phyloP scores from a whole-genome alignment of 2,113 vertebrate genomes.

The Pygoscelis adeliae region DNA sequence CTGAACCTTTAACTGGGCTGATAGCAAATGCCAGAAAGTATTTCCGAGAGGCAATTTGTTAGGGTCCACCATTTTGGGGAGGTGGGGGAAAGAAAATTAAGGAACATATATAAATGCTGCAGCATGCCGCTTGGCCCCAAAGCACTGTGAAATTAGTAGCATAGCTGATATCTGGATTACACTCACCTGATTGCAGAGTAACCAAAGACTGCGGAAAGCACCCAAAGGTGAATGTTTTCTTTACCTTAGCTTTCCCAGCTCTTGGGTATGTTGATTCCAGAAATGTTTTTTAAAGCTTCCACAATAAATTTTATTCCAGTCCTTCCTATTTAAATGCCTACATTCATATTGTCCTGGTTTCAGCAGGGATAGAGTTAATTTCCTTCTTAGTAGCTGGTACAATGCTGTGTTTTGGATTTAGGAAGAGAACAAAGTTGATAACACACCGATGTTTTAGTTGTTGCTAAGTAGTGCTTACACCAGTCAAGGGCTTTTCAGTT shows the following conservation, averaged over 20 bases:
- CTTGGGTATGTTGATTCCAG: background rate
- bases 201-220: background rate
- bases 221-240: background rate
- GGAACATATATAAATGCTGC: background rate
- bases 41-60: background rate
- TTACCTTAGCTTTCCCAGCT: background rate
- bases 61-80: background rate
- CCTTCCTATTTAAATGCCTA: background rate
- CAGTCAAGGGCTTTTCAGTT: no score
- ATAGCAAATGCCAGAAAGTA: background rate
- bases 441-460: no score
- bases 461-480: no score
- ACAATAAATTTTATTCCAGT: background rate
- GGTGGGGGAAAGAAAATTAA: background rate
- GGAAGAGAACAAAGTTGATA: no score
- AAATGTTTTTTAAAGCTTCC: background rate
- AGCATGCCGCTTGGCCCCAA: background rate
- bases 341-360: background rate
- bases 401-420: no score
- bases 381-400: no score
- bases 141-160: background rate
- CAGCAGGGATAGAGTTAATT: no score
- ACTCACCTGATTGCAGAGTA: background rate
- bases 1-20: background rate
- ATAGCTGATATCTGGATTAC: background rate